Conservation (phyloP, 2,888 invertebrate species). For the Hypomecis atomaria region DNA sequence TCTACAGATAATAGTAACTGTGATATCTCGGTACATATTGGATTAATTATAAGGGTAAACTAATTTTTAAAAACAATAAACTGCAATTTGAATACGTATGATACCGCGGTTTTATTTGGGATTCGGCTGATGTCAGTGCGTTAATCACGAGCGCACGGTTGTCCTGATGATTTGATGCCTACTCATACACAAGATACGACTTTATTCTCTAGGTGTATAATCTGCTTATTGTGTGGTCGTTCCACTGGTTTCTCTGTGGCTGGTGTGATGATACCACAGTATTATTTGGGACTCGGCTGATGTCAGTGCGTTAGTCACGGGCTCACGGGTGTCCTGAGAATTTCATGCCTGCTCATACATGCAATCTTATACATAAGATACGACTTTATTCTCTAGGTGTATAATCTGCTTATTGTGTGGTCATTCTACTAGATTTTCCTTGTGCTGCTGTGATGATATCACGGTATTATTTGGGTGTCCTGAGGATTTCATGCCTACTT, state of each 20-base stretch:
- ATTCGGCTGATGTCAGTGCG: too few species aligned
- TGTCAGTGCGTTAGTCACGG: conserved; percentile 26
- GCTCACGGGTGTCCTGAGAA: not conserved
- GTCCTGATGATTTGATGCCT: too few species aligned
- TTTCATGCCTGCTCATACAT: not conserved
- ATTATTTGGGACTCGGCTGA: conserved; percentile 21
- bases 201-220: not conserved
- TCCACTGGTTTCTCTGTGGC: conserved; percentile 14
- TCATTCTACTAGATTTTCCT: conserved; percentile 7
- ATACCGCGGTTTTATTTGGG: not conserved
- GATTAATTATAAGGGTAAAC: too few species aligned
- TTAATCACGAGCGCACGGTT: too few species aligned
- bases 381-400: not conserved
- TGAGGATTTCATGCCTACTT: not conserved
- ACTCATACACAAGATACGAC: not conserved
- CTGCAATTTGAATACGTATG: too few species aligned
- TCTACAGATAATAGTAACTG: too few species aligned
- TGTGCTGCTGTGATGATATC: conserved; percentile 13
- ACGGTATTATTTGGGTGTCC: conserved; percentile 13
- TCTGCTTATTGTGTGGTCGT: not conserved
- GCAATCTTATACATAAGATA: too few species aligned
- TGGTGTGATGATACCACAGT: conserved; percentile 11
- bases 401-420: not conserved
- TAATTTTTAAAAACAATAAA: too few species aligned
- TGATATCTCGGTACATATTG: too few species aligned